Evolutionary conservation across 2,888 invertebrate species (phyloP).

Genomic region (Phaedon cochleariae): DNA sequence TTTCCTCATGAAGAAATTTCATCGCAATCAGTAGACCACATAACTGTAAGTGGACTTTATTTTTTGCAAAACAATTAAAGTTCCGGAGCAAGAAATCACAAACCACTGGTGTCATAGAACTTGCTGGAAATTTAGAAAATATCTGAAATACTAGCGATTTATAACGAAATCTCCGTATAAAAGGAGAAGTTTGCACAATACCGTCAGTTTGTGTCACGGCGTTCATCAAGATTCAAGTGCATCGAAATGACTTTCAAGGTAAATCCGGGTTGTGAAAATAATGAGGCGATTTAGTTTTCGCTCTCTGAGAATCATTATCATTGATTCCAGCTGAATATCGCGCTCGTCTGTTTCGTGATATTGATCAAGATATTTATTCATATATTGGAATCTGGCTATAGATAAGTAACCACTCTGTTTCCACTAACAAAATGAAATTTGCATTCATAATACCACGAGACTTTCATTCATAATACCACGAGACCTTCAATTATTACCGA

Average conservation of each 20-base stretch:
- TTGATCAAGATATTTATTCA: no score
- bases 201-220: slow-evolving; percentile 41
- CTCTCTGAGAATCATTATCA: background rate
- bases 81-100: slow-evolving; percentile 44
- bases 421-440: no score
- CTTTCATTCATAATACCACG: no score
- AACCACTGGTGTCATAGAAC: slow-evolving; percentile 48
- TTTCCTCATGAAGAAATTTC: slow-evolving; percentile 31
- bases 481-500: no score
- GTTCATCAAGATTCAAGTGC: slow-evolving; percentile 37
- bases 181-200: slow-evolving; percentile 45
- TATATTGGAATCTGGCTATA: no score
- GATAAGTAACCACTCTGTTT: no score
- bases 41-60: slow-evolving; percentile 13
- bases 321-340: no score
- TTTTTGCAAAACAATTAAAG: slow-evolving; percentile 39
- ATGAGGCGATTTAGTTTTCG: background rate
- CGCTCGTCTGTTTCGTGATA: no score
- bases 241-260: slow-evolving; percentile 50
- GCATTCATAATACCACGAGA: no score
- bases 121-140: slow-evolving; percentile 45
- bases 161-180: slow-evolving; percentile 43
- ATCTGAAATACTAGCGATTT: slow-evolving; percentile 30
- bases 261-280: slow-evolving; percentile 24
- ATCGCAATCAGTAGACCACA: slow-evolving; percentile 26